These are phyloP conservation scores for Lethocerus indicus DNA, from an alignment of 1,140 invertebrate genomes.

Conservation along the genomic window DNA sequence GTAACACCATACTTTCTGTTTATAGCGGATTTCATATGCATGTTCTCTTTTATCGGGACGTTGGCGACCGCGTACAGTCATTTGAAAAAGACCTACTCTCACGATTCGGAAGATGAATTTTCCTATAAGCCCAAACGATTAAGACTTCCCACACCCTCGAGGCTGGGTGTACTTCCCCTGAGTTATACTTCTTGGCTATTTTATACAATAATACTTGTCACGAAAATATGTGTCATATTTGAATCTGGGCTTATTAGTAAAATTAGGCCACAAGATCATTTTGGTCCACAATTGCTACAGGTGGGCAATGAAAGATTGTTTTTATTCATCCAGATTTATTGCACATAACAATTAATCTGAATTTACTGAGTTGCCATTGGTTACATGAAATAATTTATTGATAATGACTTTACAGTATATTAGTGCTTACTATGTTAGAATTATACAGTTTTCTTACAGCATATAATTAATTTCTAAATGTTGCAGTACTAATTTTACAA, in stretches of 20 bases:
- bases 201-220: constrained; percentile 29
- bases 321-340: not conserved
- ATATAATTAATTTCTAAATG: constrained; percentile 7
- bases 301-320: constrained; percentile 9
- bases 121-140: constrained; percentile 1
- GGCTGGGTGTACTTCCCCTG: constrained; percentile 22
- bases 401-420: not conserved
- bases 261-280: constrained; percentile 23
- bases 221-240: constrained; percentile 34
- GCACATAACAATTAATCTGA: not conserved
- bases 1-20: constrained; percentile 28
- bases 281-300: constrained; percentile 34
- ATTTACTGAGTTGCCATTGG: not conserved
- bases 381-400: not conserved
- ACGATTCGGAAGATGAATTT: constrained; percentile 12
- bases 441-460: not conserved
- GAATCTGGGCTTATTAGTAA: constrained; percentile 24
- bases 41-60: constrained; percentile 25
- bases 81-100: constrained; percentile 17
- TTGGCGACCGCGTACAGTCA: constrained; percentile 22
- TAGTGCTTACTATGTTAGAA: not conserved
- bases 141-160: constrained; percentile 12
- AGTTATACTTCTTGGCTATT: constrained; percentile 35
- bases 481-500: no score
- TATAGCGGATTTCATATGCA: constrained; percentile 25